phyloP scores from a whole-genome alignment of 2,113 vertebrate genomes.

The Leptosomus discolor region DNA sequence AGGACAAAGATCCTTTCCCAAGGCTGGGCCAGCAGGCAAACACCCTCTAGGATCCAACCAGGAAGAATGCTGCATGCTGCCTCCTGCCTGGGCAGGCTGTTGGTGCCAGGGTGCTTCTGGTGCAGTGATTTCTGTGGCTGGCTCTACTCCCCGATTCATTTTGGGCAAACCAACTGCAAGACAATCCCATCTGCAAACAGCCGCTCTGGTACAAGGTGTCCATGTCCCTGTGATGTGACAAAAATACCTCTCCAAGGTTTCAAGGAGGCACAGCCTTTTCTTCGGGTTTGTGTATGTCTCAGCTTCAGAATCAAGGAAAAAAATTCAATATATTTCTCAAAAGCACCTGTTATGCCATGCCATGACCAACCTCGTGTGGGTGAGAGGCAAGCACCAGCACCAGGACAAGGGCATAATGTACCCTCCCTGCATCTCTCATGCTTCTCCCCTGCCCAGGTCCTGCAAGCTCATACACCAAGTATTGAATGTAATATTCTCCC shows the following conservation, averaged over 20 bases:
- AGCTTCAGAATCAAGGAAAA: not conserved
- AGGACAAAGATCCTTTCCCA: not conserved
- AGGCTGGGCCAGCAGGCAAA: not conserved
- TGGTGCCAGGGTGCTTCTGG: not conserved
- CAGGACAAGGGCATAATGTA: rapidly evolving
- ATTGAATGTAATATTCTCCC: not conserved
- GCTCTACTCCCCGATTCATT: not conserved
- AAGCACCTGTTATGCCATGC: not conserved
- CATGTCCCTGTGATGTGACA: not conserved
- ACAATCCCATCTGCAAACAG: not conserved
- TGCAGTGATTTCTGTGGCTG: not conserved
- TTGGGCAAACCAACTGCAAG: not conserved
- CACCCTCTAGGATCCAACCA: not conserved
- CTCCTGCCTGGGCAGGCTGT: not conserved
- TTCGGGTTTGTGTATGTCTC: not conserved
- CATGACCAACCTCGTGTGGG: rapidly evolving
- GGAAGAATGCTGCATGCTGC: not conserved
- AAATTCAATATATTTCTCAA: not conserved
- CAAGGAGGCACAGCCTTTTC: not conserved
- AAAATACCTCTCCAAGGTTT: not conserved
- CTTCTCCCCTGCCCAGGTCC: not conserved
- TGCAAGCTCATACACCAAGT: not conserved
- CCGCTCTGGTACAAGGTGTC: rapidly evolving
- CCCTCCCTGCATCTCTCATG: no score
- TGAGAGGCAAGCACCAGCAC: rapidly evolving